Percentiles rank a stretch among this genome's conserved stretches.
phyloP scores from a whole-genome alignment of 2,888 invertebrate species.

The Acronicta alni region DNA sequence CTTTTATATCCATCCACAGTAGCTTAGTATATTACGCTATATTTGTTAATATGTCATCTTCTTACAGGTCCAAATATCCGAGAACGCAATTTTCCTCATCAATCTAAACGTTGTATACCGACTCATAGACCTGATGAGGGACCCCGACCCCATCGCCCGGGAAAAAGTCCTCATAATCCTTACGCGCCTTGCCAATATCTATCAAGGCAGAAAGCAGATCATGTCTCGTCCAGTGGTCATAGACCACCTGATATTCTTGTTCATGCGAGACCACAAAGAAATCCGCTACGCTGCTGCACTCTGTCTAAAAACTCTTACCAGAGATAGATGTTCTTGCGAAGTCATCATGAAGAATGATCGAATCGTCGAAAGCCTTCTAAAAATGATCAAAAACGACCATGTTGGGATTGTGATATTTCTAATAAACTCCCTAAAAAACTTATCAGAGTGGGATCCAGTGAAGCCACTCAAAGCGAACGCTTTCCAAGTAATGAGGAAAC shows the following conservation, averaged over 20 bases:
- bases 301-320: constrained; percentile 71
- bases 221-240: constrained; percentile 69
- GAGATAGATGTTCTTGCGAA: constrained; percentile 72
- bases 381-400: constrained; percentile 79
- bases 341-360: constrained; percentile 65
- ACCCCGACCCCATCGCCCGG: constrained; percentile 73
- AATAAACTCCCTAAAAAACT: constrained; percentile 72
- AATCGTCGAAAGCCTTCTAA: constrained; percentile 75
- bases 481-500: constrained; percentile 73
- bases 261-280: constrained; percentile 77
- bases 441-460: constrained; percentile 77
- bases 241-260: constrained; percentile 71
- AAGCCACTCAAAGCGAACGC: constrained; percentile 75
- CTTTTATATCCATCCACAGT: no score
- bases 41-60: background rate
- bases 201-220: constrained; percentile 75
- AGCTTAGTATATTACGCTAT: no score
- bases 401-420: constrained; percentile 75
- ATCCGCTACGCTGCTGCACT: constrained; percentile 79
- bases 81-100: constrained; percentile 77
- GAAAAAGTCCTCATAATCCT: constrained; percentile 79
- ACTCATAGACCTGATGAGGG: constrained; percentile 74
- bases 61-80: constrained; percentile 79
- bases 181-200: constrained; percentile 69
- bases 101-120: constrained; percentile 76